A percentile compares a stretch with the other conserved stretches of the same genome.
Conservation (phyloP, 2,888 invertebrate species). For the Uloborus plumipes region DNA sequence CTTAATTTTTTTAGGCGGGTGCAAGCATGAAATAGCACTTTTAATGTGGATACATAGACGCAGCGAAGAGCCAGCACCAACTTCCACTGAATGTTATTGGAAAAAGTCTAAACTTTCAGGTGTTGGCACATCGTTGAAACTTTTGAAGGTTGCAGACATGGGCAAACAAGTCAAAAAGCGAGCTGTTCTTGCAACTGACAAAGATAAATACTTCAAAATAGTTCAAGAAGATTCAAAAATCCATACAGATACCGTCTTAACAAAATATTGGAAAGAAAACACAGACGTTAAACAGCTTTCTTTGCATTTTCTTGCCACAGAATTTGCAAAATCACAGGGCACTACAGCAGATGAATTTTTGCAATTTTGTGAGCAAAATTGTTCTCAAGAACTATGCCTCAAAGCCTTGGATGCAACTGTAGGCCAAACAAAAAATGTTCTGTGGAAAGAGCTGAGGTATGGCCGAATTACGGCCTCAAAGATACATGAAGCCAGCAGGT, state of each 20-base stretch:
- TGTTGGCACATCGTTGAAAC: neutral
- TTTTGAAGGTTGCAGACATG: neutral
- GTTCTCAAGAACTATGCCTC: neutral
- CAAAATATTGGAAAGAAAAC: neutral
- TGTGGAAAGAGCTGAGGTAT: constrained; percentile 9
- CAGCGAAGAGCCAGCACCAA: too few relatives aligned
- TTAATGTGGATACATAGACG: too few relatives aligned
- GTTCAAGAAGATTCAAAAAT: too few relatives aligned
- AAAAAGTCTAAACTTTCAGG: too few relatives aligned
- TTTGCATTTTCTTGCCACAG: neutral
- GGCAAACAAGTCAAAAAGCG: neutral
- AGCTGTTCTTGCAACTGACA: too few relatives aligned
- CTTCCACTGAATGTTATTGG: too few relatives aligned
- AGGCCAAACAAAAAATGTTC: neutral
- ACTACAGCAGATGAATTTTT: neutral
- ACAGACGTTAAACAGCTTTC: neutral
- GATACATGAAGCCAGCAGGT: neutral
- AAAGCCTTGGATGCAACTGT: neutral
- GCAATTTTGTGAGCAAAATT: neutral
- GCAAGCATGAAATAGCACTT: too few relatives aligned
- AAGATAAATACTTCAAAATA: too few relatives aligned
- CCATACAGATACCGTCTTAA: neutral
- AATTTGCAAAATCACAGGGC: neutral
- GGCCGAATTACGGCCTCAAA: constrained; percentile 4
- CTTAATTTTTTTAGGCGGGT: too few relatives aligned